Evolutionary conservation across 2,113 vertebrate genomes (phyloP).

Genomic region (Chelonoidis abingdonii): DNA sequence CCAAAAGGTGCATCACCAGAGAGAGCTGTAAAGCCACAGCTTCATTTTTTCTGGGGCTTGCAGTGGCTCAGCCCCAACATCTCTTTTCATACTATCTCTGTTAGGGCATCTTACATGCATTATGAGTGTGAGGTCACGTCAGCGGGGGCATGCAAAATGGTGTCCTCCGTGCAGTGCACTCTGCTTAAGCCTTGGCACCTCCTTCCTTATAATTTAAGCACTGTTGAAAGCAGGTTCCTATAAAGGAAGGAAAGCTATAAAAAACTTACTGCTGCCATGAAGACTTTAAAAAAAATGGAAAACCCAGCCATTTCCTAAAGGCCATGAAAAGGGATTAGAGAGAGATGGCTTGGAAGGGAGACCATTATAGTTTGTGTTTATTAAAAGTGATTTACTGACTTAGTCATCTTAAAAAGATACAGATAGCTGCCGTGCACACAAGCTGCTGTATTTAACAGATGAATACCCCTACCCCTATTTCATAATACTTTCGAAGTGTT

Average conservation of each 20-base stretch:
- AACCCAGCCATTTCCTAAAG: not conserved
- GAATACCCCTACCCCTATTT: not conserved
- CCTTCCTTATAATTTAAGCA: not conserved
- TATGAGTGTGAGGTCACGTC: not conserved
- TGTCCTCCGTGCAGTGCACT: not conserved
- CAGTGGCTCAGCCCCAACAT: not conserved
- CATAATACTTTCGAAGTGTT: not conserved
- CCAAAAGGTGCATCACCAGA: not conserved
- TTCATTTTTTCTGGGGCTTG: not conserved
- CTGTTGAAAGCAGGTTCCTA: not conserved
- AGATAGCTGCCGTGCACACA: not conserved
- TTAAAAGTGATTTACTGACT: rapidly evolving
- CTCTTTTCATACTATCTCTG: not conserved
- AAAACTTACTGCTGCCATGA: not conserved
- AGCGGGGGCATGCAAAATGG: not conserved
- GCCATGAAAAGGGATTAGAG: not conserved
- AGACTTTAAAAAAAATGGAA: not conserved
- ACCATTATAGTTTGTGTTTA: not conserved
- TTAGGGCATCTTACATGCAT: not conserved
- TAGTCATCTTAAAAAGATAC: not conserved
- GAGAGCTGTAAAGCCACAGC: not conserved
- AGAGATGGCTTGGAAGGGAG: not conserved
- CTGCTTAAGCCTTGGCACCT: not conserved
- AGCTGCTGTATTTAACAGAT: rapidly evolving
- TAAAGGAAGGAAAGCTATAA: not conserved